phyloP scores from a whole-genome alignment of 2,888 invertebrate species.

The Desoria tigrina region DNA sequence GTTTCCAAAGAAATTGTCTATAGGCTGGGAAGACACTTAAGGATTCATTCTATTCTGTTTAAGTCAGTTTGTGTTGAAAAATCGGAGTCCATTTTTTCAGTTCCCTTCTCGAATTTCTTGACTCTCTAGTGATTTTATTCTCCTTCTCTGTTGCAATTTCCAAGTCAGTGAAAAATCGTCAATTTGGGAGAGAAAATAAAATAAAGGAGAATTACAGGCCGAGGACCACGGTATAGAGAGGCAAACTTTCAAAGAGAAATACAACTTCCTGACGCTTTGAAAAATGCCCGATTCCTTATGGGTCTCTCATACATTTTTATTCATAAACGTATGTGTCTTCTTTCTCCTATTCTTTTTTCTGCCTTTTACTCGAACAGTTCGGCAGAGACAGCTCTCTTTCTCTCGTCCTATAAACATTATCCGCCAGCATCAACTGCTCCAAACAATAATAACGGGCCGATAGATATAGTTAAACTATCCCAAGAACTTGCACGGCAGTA shows the following conservation, averaged over 20 bases:
- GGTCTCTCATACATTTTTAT: slow-evolving; percentile 51
- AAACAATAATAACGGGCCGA: too few relatives aligned
- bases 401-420: slow-evolving; percentile 19
- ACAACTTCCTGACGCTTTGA: slow-evolving; percentile 52
- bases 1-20: background rate
- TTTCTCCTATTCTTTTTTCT: slow-evolving; percentile 12
- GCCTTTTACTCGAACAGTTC: background rate
- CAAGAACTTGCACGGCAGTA: too few relatives aligned
- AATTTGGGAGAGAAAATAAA: slow-evolving; percentile 52
- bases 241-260: slow-evolving; percentile 42
- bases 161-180: slow-evolving; percentile 54
- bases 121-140: slow-evolving; percentile 53
- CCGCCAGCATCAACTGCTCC: background rate
- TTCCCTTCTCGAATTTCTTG: slow-evolving; percentile 49
- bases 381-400: slow-evolving; percentile 12
- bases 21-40: background rate
- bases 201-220: slow-evolving; percentile 38
- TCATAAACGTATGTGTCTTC: slow-evolving; percentile 42
- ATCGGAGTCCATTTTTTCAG: slow-evolving; percentile 51
- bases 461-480: too few relatives aligned
- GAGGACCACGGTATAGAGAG: slow-evolving; percentile 19
- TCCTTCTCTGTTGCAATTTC: slow-evolving; percentile 51
- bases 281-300: slow-evolving; percentile 53
- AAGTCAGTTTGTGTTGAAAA: slow-evolving; percentile 45
- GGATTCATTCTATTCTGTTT: slow-evolving; percentile 17